These are phyloP conservation scores for Mirza zaza DNA, from an alignment of 2,113 vertebrate species.

Conservation along the genomic window DNA sequence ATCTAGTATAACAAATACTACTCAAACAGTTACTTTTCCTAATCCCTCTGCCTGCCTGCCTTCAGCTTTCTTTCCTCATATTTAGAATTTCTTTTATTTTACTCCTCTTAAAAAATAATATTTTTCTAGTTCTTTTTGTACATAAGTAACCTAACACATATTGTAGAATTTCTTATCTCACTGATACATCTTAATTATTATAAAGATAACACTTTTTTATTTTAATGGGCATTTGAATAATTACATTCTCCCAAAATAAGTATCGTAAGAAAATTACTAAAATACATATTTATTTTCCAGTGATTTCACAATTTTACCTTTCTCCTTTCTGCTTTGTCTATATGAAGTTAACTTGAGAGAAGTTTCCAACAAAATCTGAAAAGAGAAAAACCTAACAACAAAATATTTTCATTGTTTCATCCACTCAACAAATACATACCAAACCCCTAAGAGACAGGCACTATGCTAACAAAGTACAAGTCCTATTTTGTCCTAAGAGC, in stretches of 20 bases:
- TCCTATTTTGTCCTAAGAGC: background rate
- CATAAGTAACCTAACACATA: background rate
- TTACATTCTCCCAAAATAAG: background rate
- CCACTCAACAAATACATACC: background rate
- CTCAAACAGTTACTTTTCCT: background rate
- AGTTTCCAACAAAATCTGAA: background rate
- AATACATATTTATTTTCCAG: background rate
- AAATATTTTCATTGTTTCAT: background rate
- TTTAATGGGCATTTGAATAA: background rate
- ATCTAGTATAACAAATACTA: background rate
- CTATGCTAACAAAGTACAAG: background rate
- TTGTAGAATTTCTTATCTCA: background rate
- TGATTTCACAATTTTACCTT: background rate
- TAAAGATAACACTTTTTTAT: background rate
- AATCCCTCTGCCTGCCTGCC: background rate
- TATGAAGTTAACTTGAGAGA: background rate
- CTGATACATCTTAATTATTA: background rate
- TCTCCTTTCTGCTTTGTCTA: background rate
- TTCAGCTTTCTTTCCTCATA: background rate
- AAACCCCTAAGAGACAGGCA: background rate
- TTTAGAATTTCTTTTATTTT: constrained; percentile 8
- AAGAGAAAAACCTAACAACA: background rate
- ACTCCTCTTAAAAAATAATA: background rate
- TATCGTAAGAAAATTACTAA: background rate
- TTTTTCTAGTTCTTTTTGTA: background rate